Evolutionary conservation across 1,140 invertebrate genomes (phyloP).

Genomic region (Pachypsylla venusta): DNA sequence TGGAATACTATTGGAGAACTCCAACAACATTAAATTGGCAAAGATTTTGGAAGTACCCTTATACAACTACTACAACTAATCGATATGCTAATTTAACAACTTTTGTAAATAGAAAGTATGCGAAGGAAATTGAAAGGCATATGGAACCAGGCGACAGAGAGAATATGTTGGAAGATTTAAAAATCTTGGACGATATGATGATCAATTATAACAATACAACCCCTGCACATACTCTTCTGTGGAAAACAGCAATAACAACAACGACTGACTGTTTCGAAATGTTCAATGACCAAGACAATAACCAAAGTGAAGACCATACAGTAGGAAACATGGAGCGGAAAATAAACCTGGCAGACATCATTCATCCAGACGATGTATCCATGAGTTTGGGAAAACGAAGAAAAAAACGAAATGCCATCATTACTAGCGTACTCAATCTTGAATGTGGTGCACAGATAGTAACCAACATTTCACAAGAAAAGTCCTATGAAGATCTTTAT

Average conservation of each 20-base stretch:
- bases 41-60: slow-evolving; percentile 2
- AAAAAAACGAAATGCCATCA: not conserved
- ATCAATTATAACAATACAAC: not conserved
- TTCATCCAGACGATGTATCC: not conserved
- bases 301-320: not conserved
- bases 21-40: not conserved
- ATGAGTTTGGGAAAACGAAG: not conserved
- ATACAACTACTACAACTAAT: not conserved
- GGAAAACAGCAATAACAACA: too few relatives aligned
- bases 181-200: not conserved
- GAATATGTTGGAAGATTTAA: not conserved
- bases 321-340: not conserved
- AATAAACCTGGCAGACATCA: not conserved
- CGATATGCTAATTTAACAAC: not conserved
- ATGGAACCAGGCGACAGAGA: not conserved
- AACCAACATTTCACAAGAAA: too few relatives aligned
- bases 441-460: too few relatives aligned
- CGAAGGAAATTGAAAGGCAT: not conserved
- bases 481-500: too few relatives aligned
- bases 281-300: too few relatives aligned
- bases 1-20: not conserved
- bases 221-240: not conserved
- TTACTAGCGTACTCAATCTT: too few relatives aligned
- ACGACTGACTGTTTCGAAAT: too few relatives aligned
- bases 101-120: not conserved